Conservation (phyloP, 2,888 invertebrate genomes). For the Agrochola lychnidis region DNA sequence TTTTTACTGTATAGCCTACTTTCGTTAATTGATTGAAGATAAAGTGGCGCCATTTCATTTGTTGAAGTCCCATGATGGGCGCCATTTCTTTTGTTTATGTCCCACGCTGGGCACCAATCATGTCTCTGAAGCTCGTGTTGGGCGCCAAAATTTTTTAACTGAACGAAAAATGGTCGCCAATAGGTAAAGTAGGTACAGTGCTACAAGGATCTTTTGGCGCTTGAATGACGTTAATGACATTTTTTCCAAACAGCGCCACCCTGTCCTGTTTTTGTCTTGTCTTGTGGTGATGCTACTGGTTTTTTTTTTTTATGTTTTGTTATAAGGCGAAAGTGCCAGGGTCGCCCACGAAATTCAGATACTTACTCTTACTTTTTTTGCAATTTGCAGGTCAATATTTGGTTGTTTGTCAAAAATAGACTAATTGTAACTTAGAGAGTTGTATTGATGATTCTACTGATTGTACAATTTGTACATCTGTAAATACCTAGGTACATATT, state of each 20-base stretch:
- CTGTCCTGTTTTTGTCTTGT: not conserved
- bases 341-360: not conserved
- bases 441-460: too few relatives aligned
- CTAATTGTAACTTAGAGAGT: too few relatives aligned
- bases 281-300: too few relatives aligned
- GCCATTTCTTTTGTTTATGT: not conserved
- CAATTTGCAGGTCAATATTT: not conserved
- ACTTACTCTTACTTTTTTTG: not conserved
- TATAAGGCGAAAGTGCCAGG: not conserved
- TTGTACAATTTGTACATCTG: too few relatives aligned
- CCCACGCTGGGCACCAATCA: constrained; percentile 19
- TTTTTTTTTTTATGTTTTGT: too few relatives aligned
- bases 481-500: too few relatives aligned
- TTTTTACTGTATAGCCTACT: not conserved
- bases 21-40: not conserved
- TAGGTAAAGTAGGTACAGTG: too few relatives aligned
- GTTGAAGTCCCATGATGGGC: not conserved
- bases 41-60: not conserved
- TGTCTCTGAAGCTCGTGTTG: not conserved
- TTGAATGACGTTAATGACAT: not conserved
- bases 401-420: too few relatives aligned
- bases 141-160: not conserved
- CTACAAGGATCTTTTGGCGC: not conserved
- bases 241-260: not conserved
- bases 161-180: not conserved